Conservation (phyloP, 2,113 vertebrate species). For the Murina feae region DNA sequence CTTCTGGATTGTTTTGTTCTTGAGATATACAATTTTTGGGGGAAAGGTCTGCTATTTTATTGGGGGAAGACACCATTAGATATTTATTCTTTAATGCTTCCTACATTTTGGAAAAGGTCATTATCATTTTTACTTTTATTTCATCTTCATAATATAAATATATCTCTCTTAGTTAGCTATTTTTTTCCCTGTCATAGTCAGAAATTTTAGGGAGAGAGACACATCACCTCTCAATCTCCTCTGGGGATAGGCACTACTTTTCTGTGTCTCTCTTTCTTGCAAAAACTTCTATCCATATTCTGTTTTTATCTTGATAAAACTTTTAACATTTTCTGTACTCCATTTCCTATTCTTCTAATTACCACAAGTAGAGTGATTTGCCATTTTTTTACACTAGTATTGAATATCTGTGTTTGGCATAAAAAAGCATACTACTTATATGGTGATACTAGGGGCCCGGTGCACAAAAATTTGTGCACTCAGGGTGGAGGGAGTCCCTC, state of each 20-base stretch:
- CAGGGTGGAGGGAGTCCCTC: too few relatives aligned
- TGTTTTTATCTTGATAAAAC: neutral
- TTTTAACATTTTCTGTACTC: neutral
- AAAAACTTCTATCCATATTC: neutral
- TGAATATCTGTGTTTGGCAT: neutral
- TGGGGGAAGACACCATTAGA: neutral
- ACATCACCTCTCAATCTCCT: neutral
- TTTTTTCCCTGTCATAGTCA: neutral
- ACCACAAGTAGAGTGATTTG: neutral
- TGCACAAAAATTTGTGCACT: too few relatives aligned
- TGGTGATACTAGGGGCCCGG: too few relatives aligned
- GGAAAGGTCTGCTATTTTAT: neutral
- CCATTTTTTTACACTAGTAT: neutral
- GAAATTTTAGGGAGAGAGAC: neutral
- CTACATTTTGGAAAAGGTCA: neutral
- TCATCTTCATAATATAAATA: neutral
- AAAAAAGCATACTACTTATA: neutral
- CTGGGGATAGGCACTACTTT: neutral
- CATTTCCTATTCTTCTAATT: neutral
- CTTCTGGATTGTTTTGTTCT: slow-evolving; percentile 2
- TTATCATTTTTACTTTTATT: neutral
- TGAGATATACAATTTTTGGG: neutral
- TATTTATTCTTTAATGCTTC: neutral
- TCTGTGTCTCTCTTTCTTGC: neutral
- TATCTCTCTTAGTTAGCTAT: neutral